phyloP scores from a whole-genome alignment of 2,797 vertebrate species.

The Holocentrus rufus region DNA sequence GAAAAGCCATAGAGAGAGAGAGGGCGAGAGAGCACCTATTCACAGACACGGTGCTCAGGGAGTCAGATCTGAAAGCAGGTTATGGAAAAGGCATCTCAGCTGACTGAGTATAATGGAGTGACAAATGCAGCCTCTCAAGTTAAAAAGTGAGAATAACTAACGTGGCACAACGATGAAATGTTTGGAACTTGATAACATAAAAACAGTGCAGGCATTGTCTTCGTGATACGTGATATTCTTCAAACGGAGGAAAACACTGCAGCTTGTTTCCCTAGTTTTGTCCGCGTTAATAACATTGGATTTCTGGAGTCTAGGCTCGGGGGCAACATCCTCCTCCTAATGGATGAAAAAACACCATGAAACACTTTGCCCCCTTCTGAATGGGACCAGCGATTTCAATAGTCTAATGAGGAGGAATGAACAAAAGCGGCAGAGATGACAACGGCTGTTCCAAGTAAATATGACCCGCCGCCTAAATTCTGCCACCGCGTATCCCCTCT shows the following conservation, averaged over 20 bases:
- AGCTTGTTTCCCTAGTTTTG: conserved; percentile 34
- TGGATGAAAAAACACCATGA: conserved; percentile 59
- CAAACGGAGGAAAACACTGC: conserved; percentile 38
- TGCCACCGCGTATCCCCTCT: conserved; percentile 60
- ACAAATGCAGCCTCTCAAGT: conserved; percentile 55
- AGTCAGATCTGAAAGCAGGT: conserved; percentile 47
- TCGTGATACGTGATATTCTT: conserved; percentile 39
- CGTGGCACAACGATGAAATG: conserved; percentile 41
- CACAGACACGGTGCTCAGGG: conserved; percentile 20
- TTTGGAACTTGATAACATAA: conserved; percentile 31
- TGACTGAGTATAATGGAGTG: conserved; percentile 55
- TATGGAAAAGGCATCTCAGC: conserved; percentile 47
- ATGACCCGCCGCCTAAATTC: conserved; percentile 71
- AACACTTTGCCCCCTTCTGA: conserved; percentile 59
- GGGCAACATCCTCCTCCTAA: conserved; percentile 27
- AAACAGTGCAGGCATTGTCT: conserved; percentile 13
- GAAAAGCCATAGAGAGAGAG: conserved; percentile 28
- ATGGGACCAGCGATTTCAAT: conserved; percentile 64
- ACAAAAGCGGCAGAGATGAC: conserved; percentile 71
- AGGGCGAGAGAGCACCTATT: conserved; percentile 5
- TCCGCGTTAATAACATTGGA: conserved; percentile 48
- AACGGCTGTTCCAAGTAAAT: conserved; percentile 71
- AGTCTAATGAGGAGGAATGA: conserved; percentile 76
- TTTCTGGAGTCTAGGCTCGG: conserved; percentile 37
- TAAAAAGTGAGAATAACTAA: conserved; percentile 50